Evolutionary conservation across 2,797 vertebrate species (phyloP).

Genomic region (Tamandua tetradactyla): DNA sequence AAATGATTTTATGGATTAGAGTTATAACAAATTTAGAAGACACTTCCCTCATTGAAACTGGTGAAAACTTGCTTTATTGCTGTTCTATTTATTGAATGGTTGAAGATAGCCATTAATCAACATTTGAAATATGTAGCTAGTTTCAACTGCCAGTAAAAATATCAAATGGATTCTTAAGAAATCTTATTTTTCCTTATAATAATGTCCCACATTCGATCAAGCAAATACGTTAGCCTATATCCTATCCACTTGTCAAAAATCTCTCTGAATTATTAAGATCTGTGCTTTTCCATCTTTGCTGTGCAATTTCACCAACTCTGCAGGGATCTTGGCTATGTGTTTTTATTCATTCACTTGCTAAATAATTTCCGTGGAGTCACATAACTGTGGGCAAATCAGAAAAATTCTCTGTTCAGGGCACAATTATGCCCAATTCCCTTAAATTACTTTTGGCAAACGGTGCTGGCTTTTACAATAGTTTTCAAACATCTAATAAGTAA

Average conservation of each 20-base stretch:
- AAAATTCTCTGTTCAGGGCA: slow-evolving; percentile 55
- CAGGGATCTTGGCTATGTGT: slow-evolving; percentile 21
- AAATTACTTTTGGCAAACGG: slow-evolving; percentile 69
- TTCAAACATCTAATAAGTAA: slow-evolving; percentile 75
- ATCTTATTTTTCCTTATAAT: slow-evolving; percentile 6
- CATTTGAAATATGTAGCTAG: slow-evolving; percentile 32
- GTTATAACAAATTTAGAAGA: not conserved
- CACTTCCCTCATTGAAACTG: not conserved
- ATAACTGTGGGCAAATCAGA: slow-evolving; percentile 59
- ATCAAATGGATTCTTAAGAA: not conserved
- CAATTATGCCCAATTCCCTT: slow-evolving; percentile 60
- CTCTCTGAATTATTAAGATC: not conserved
- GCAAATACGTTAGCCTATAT: not conserved
- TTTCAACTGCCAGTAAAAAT: slow-evolving; percentile 9
- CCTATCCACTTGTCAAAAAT: slow-evolving; percentile 21
- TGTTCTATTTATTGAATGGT: not conserved
- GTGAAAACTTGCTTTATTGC: not conserved
- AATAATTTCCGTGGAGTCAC: slow-evolving; percentile 63
- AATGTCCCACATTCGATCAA: not conserved
- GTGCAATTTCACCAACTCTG: not conserved
- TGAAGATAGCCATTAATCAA: not conserved
- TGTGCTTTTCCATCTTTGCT: not conserved
- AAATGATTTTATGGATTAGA: not conserved
- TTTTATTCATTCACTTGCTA: slow-evolving; percentile 68
- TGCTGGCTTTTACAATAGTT: slow-evolving; percentile 60